Evolutionary conservation across 1,140 invertebrate genomes (phyloP).

Genomic region (Capitella teleta): DNA sequence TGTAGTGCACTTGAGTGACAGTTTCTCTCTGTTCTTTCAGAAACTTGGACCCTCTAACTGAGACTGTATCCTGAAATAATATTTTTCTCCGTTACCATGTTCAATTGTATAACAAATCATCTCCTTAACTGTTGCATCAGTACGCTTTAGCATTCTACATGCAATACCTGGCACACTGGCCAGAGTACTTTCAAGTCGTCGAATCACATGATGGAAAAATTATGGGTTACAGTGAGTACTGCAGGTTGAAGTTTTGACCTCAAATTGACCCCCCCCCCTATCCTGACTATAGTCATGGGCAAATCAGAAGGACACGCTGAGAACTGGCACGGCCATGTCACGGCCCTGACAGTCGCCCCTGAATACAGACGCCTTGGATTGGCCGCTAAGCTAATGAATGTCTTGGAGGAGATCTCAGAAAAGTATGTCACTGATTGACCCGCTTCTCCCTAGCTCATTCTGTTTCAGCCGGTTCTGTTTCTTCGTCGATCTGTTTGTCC

Average conservation of each 20-base stretch:
- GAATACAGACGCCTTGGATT: conserved; percentile 82
- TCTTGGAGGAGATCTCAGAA: conserved; percentile 88
- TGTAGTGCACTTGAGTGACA: background rate
- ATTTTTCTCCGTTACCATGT: conserved; percentile 8
- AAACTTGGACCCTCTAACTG: conserved; percentile 91
- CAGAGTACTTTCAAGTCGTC: conserved; percentile 96
- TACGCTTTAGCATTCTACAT: conserved; percentile 96
- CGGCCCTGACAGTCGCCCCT: conserved; percentile 90
- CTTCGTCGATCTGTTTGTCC: conserved; percentile 98
- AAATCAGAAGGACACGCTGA: conserved; percentile 91
- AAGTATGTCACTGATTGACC: background rate
- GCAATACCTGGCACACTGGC: conserved; percentile 95
- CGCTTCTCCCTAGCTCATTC: background rate
- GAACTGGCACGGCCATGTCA: conserved; percentile 98
- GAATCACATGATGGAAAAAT: conserved; percentile 89
- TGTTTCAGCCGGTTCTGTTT: conserved; percentile 78
- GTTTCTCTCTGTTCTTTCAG: conserved; percentile 48
- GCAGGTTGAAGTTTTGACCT: too few relatives aligned
- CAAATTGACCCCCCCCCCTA: background rate
- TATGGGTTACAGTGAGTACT: conserved; percentile 91
- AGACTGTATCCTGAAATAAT: conserved; percentile 61
- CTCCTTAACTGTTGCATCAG: conserved; percentile 39
- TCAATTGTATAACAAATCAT: too few relatives aligned
- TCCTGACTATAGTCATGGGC: conserved; percentile 89
- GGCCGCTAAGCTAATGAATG: conserved; percentile 88